Conservation (phyloP, 2,113 vertebrate species). For the Chaetodon auriga region DNA sequence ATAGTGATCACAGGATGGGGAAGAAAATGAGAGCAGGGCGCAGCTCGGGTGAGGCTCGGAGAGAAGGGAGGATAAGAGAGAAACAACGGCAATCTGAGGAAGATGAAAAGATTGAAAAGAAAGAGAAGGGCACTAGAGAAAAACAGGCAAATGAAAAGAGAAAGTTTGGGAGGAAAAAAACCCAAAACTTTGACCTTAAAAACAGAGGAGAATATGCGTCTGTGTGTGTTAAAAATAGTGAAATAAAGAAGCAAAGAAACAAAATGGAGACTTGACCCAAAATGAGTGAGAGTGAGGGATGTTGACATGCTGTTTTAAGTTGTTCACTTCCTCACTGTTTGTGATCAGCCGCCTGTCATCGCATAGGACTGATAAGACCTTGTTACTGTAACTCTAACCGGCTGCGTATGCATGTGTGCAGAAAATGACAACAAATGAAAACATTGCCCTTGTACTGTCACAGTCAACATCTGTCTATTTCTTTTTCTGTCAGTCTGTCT, state of each 20-base stretch:
- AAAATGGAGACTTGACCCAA: slow-evolving; percentile 27
- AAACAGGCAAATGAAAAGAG: neutral
- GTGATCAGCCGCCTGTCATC: slow-evolving; percentile 48
- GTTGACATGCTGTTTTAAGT: slow-evolving; percentile 41
- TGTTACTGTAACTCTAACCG: slow-evolving; percentile 18
- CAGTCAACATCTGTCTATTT: slow-evolving; percentile 53
- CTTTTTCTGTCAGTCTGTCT: slow-evolving; percentile 34
- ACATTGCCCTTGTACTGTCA: slow-evolving; percentile 52
- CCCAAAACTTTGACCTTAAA: slow-evolving; percentile 4
- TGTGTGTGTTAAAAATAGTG: slow-evolving; percentile 39
- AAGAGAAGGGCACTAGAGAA: neutral
- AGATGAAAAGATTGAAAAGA: slow-evolving; percentile 7
- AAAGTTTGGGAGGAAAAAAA: neutral
- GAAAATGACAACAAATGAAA: slow-evolving; percentile 42
- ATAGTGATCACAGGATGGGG: neutral
- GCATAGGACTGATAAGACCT: slow-evolving; percentile 36
- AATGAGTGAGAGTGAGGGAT: slow-evolving; percentile 27
- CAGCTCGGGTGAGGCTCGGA: neutral
- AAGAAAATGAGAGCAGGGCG: slow-evolving; percentile 15
- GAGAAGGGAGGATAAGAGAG: neutral
- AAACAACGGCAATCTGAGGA: neutral
- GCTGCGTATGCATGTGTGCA: slow-evolving; percentile 20
- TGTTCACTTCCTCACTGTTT: slow-evolving; percentile 19
- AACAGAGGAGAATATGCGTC: slow-evolving; percentile 2
- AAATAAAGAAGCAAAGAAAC: slow-evolving; percentile 24